phyloP scores from a whole-genome alignment of 2,113 vertebrate genomes.

The Galeopterus variegatus region DNA sequence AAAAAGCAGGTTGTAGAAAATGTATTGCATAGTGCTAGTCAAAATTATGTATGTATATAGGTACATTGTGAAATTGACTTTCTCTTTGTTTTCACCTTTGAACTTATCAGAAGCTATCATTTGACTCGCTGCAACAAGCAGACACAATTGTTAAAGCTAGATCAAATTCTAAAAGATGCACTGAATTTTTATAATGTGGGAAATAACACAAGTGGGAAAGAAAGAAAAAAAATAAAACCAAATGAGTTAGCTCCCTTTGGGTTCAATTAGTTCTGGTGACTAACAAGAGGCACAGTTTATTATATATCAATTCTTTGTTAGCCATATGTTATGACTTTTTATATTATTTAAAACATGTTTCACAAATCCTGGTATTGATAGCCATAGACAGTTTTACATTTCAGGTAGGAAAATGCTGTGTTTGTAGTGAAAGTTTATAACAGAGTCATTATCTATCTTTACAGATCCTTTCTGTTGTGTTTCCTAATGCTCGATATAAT shows the following conservation, averaged over 20 bases:
- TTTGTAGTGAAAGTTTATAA: not conserved
- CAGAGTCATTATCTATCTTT: not conserved
- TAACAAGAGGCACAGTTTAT: not conserved
- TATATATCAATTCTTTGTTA: not conserved
- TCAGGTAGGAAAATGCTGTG: not conserved
- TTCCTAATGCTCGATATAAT: not conserved
- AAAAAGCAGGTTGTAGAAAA: not conserved
- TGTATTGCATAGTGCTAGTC: not conserved
- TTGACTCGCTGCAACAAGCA: not conserved
- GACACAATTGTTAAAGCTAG: not conserved
- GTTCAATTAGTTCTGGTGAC: not conserved
- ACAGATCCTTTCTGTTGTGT: not conserved
- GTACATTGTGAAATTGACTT: not conserved
- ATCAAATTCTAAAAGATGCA: conserved; percentile 1
- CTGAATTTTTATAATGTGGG: not conserved
- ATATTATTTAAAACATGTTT: not conserved
- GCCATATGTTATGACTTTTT: not conserved
- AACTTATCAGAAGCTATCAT: not conserved
- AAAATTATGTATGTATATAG: not conserved
- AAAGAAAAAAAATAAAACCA: not conserved
- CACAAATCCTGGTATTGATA: not conserved
- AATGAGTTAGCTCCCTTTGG: not conserved
- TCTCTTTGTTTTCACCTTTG: not conserved
- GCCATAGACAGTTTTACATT: not conserved
- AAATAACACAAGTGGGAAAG: not conserved